These are phyloP conservation scores for Xerus inauris DNA, from an alignment of 2,113 vertebrate species.

Conservation along the genomic window DNA sequence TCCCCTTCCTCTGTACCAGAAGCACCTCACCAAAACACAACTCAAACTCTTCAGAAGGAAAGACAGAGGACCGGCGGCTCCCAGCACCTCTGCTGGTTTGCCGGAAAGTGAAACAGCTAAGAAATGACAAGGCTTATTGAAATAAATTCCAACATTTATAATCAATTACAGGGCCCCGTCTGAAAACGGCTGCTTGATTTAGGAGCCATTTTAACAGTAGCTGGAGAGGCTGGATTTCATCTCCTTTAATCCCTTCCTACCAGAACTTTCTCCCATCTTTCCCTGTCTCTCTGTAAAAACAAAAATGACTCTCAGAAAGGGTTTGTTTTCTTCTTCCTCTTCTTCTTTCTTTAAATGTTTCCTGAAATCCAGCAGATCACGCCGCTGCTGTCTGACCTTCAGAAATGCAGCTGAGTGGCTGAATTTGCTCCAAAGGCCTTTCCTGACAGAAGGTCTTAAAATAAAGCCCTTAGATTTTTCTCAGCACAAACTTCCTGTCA, in stretches of 20 bases:
- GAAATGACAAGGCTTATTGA: conserved; percentile 65
- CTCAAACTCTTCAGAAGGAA: background rate
- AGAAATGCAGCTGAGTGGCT: conserved; percentile 65
- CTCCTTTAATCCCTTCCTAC: background rate
- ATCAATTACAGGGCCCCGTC: conserved; percentile 51
- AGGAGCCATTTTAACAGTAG: conserved; percentile 13
- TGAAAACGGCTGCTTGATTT: background rate
- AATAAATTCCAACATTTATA: conserved; percentile 60
- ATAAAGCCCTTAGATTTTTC: conserved; percentile 83
- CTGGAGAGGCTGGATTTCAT: conserved; percentile 14
- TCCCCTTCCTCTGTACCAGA: background rate
- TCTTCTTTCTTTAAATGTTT: conserved; percentile 69
- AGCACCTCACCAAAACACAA: background rate
- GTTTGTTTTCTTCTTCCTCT: conserved; percentile 27
- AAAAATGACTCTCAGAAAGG: conserved; percentile 23
- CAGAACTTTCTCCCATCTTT: background rate
- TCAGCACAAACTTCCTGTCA: conserved; percentile 75
- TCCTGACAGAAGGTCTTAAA: conserved; percentile 84
- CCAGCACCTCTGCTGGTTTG: background rate
- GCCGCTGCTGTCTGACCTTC: conserved; percentile 82
- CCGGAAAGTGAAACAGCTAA: conserved; percentile 52
- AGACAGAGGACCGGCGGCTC: conserved; percentile 16
- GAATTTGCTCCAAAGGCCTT: conserved; percentile 81
- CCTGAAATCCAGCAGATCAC: conserved; percentile 77
- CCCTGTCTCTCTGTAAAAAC: background rate